Conservation (phyloP, 2,797 vertebrate genomes). For the Enteromius fasciolatus region DNA sequence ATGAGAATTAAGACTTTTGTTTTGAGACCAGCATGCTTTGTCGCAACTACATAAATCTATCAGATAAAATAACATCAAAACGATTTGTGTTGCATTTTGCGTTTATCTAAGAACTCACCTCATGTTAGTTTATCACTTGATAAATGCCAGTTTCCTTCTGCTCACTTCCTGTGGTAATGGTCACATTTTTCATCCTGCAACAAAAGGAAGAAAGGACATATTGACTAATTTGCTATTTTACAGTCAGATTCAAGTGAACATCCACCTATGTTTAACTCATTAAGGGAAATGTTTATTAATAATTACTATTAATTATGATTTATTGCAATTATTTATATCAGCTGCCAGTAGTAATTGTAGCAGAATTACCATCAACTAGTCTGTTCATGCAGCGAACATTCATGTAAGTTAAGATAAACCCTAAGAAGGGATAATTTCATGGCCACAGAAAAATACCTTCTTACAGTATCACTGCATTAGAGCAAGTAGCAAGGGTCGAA, state of each 20-base stretch:
- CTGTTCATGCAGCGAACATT: too few relatives aligned
- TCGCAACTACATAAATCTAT: neutral
- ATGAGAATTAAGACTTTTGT: constrained; percentile 5
- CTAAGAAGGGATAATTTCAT: too few relatives aligned
- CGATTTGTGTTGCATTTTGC: neutral
- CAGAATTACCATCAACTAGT: too few relatives aligned
- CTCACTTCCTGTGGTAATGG: constrained; percentile 35
- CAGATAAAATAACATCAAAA: neutral
- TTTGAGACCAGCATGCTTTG: neutral
- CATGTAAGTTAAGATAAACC: too few relatives aligned
- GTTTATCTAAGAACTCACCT: constrained; percentile 49
- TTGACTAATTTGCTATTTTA: neutral
- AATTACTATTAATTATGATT: too few relatives aligned
- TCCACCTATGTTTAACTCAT: neutral
- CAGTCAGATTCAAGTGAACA: neutral
- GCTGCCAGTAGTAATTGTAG: too few relatives aligned
- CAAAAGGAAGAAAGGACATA: constrained; percentile 11
- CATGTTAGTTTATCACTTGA: constrained; percentile 39
- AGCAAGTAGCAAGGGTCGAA: too few relatives aligned
- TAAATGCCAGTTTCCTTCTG: constrained; percentile 36
- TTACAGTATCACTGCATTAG: too few relatives aligned
- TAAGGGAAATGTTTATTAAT: too few relatives aligned
- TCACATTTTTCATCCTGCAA: constrained; percentile 49
- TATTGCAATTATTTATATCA: too few relatives aligned
- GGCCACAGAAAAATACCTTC: too few relatives aligned